Percentiles rank a stretch among this genome's conserved stretches.
These are phyloP conservation scores for Heterodera filipjevi DNA, from an alignment of 2,888 invertebrate genomes.

Conservation along the genomic window DNA sequence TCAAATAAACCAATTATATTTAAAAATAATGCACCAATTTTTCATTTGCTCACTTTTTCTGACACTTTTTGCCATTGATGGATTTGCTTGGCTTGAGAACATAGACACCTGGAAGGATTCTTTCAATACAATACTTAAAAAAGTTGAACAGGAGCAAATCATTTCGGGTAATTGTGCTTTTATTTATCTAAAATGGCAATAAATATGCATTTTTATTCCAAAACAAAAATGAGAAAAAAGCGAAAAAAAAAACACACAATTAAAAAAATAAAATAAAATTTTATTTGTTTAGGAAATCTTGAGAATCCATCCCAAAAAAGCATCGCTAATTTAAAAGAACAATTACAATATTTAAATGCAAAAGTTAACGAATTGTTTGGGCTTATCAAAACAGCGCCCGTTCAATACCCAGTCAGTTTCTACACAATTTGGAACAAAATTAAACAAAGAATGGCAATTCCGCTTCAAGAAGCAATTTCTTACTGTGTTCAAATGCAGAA, in stretches of 20 bases:
- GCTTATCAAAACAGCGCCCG: background rate
- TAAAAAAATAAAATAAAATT: background rate
- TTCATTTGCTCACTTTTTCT: background rate
- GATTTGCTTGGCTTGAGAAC: background rate
- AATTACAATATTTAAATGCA: background rate
- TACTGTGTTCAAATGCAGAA: background rate
- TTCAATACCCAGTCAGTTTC: background rate
- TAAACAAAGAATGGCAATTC: background rate
- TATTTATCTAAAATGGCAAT: no score
- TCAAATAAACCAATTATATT: no score
- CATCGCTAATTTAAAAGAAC: background rate
- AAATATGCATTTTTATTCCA: no score
- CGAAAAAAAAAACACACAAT: no score
- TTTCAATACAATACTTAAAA: background rate
- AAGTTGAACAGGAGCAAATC: background rate
- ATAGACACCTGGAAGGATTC: background rate
- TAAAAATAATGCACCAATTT: background rate
- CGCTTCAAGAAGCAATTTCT: background rate
- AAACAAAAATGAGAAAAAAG: no score
- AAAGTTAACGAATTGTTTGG: background rate
- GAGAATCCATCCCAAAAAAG: background rate
- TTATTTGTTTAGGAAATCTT: background rate
- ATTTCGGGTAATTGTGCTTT: background rate
- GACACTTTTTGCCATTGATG: background rate
- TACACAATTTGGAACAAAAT: background rate